These are phyloP conservation scores for Amphiprion clarkii DNA, from an alignment of 2,797 vertebrate genomes.

Conservation along the genomic window DNA sequence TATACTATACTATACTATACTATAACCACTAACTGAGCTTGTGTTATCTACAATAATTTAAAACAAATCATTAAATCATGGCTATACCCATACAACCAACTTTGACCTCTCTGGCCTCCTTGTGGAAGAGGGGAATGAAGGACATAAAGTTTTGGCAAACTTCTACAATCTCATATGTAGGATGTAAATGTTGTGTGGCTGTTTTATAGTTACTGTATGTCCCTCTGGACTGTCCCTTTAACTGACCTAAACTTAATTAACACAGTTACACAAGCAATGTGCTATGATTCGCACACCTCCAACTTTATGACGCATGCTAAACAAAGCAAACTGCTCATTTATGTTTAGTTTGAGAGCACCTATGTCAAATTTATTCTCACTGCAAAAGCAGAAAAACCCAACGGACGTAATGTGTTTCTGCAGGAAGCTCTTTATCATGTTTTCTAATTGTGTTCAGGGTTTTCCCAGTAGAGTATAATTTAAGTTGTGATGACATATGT, in stretches of 20 bases:
- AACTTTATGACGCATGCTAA: conserved; percentile 10
- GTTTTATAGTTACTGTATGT: background rate
- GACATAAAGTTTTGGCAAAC: background rate
- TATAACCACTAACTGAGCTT: no score
- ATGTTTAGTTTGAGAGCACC: conserved; percentile 5
- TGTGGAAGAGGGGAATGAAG: background rate
- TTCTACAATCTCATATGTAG: no score
- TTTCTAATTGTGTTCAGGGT: conserved; percentile 4
- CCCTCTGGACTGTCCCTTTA: background rate
- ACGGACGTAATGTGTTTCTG: background rate
- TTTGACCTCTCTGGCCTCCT: background rate
- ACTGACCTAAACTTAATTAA: conserved; percentile 12
- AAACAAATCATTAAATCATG: background rate
- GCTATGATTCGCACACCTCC: background rate
- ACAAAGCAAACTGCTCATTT: background rate
- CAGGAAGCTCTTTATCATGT: conserved; percentile 4
- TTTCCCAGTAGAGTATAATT: conserved; percentile 9
- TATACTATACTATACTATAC: no score
- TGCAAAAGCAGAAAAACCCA: background rate
- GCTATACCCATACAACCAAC: background rate
- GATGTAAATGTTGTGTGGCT: no score
- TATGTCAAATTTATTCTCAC: background rate
- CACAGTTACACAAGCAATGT: background rate
- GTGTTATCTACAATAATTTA: background rate
- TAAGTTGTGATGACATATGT: background rate